These are phyloP conservation scores for Sebastes kiyomatsui DNA, from an alignment of 2,797 vertebrate species.

Conservation along the genomic window DNA sequence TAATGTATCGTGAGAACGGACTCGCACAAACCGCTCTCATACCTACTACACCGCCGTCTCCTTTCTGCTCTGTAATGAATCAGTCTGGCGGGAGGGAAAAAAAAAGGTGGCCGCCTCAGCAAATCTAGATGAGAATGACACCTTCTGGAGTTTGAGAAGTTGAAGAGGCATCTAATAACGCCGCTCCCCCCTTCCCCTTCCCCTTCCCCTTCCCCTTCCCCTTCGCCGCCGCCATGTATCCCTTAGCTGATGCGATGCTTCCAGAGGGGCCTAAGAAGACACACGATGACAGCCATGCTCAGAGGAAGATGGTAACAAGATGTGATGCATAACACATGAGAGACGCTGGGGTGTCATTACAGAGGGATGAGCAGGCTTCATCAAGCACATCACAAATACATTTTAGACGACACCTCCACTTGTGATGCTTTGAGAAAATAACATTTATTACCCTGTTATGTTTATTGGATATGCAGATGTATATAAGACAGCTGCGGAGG, in stretches of 20 bases:
- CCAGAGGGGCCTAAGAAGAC: constrained; percentile 60
- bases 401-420: constrained; percentile 77
- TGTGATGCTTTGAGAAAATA: constrained; percentile 69
- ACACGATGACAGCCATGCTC: constrained; percentile 72
- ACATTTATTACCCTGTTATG: constrained; percentile 71
- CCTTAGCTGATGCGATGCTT: constrained; percentile 61
- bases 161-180: constrained; percentile 67
- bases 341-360: constrained; percentile 78
- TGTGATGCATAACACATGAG: constrained; percentile 83
- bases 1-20: constrained; percentile 52
- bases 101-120: constrained; percentile 57
- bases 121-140: constrained; percentile 71
- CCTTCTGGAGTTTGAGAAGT: constrained; percentile 72
- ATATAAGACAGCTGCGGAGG: constrained; percentile 42
- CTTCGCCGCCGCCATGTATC: constrained; percentile 30
- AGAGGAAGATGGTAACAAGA: constrained; percentile 79
- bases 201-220: neutral
- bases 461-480: constrained; percentile 71
- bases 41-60: constrained; percentile 35
- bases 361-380: constrained; percentile 77
- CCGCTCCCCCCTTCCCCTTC: neutral
- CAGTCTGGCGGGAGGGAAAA: constrained; percentile 38
- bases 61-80: constrained; percentile 68
- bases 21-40: constrained; percentile 40
- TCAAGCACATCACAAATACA: constrained; percentile 80